Evolutionary conservation across 2,888 invertebrate species (phyloP).

Genomic region (Cataglyphis livida): DNA sequence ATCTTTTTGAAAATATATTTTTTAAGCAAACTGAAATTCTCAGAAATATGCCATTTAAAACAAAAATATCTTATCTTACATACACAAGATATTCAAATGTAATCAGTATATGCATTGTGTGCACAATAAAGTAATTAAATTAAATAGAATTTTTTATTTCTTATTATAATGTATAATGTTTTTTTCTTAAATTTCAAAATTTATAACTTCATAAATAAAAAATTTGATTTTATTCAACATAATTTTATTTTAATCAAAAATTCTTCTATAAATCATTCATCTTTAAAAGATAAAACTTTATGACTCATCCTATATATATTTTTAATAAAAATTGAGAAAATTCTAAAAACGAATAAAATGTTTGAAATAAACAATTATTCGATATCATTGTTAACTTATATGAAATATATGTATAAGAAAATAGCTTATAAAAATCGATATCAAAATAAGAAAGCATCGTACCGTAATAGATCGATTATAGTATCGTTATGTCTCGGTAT

Average conservation of each 20-base stretch:
- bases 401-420: neutral
- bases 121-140: neutral
- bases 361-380: slow-evolving; percentile 9
- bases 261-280: neutral
- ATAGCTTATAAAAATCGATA: neutral
- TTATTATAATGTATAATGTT: neutral
- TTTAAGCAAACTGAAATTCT: neutral
- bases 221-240: neutral
- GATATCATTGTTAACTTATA: neutral
- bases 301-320: neutral
- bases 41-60: neutral
- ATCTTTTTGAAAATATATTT: neutral
- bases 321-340: neutral
- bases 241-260: neutral
- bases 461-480: slow-evolving; percentile 91
- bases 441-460: slow-evolving; percentile 73
- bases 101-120: neutral
- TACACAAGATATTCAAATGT: neutral
- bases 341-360: neutral
- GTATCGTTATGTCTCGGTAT: slow-evolving; percentile 93
- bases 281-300: neutral
- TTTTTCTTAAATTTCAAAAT: neutral
- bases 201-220: neutral
- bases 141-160: neutral
- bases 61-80: neutral